These are phyloP conservation scores for Suricata suricatta DNA, from an alignment of 2,113 vertebrate species.

Conservation along the genomic window DNA sequence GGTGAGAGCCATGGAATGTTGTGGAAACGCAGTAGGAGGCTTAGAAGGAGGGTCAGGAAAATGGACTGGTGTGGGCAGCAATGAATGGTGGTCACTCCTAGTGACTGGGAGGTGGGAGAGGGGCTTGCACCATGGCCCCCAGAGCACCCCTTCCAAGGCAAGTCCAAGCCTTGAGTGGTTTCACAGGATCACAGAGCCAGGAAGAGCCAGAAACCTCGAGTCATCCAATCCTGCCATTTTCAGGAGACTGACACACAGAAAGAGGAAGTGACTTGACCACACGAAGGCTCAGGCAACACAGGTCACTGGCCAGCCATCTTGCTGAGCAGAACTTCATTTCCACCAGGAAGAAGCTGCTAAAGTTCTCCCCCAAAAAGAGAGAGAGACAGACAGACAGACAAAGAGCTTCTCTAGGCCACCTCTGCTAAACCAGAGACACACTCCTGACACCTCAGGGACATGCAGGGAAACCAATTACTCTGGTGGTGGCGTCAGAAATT, in stretches of 20 bases:
- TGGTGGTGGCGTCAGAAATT: neutral
- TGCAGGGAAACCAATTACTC: neutral
- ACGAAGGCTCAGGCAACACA: neutral
- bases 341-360: neutral
- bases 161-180: neutral
- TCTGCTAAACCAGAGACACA: neutral
- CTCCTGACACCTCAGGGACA: accelerated
- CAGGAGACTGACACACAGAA: neutral
- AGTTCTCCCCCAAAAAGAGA: neutral
- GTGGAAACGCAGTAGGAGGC: neutral
- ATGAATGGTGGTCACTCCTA: too few relatives aligned
- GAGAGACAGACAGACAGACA: accelerated
- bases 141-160: neutral
- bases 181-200: neutral
- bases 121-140: accelerated
- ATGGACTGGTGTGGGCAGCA: accelerated
- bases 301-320: neutral
- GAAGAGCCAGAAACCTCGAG: neutral
- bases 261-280: neutral
- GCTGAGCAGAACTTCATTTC: neutral
- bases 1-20: too few relatives aligned
- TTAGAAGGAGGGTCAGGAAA: neutral
- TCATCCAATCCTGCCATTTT: neutral
- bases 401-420: too few relatives aligned
- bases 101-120: accelerated